Conservation (phyloP, 2,888 invertebrate genomes). For the Nezara viridula region DNA sequence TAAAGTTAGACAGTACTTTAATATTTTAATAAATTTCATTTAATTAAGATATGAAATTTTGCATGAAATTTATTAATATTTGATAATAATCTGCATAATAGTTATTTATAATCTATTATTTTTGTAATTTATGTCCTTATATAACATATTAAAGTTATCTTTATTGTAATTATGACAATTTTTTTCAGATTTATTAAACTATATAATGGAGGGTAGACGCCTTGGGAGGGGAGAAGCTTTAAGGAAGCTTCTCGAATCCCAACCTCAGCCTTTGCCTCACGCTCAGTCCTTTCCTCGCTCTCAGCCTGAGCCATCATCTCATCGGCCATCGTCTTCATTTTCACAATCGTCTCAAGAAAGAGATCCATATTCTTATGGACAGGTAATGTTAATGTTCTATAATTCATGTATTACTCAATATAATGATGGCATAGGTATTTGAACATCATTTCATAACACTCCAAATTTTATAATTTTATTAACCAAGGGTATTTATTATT, state of each 20-base stretch:
- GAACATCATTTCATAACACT: neutral
- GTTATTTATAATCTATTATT: too few relatives aligned
- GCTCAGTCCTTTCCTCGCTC: neutral
- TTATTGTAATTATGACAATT: neutral
- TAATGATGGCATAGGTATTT: neutral
- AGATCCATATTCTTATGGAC: neutral
- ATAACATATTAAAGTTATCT: too few relatives aligned
- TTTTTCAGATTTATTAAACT: neutral
- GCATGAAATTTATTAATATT: too few relatives aligned
- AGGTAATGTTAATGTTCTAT: neutral
- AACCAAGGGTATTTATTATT: neutral
- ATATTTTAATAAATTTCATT: too few relatives aligned
- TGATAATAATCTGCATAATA: too few relatives aligned
- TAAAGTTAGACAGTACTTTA: too few relatives aligned
- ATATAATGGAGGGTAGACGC: conserved; percentile 45
- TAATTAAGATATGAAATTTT: too few relatives aligned
- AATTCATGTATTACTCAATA: neutral
- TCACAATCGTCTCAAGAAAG: neutral
- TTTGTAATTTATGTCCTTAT: too few relatives aligned
- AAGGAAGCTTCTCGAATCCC: conserved; percentile 45
- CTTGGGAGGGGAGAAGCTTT: conserved; percentile 57
- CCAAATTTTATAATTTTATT: neutral
- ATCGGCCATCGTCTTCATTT: neutral
- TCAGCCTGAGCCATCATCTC: neutral
- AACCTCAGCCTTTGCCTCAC: neutral